Base-by-base conservation (phyloP, 2,797 vertebrate genomes). In the Avahi laniger region DNA sequence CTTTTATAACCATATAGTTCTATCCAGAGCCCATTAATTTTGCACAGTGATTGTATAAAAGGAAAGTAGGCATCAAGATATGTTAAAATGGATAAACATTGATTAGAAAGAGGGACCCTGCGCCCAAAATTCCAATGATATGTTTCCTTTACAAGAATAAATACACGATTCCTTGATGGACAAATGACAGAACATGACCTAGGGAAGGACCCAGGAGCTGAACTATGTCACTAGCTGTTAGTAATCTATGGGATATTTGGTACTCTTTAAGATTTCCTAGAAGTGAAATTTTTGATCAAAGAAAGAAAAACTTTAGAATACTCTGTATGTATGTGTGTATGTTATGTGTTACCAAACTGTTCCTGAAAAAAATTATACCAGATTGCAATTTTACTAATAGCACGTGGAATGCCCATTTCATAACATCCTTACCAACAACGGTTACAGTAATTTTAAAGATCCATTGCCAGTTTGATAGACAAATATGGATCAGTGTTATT, bases 401-500 rank as follows among this genome's bases (percentile, higher is more conserved):
- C 46, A 54, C 7, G 4, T 30, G 3, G 59, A 89, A 72, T 69
- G 20, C 8, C 54, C 54, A 73, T 84, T 78, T 96, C 13, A 46
- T 65, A 78, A 33, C 48, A 84, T 81, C 59, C 20, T 85, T 88
- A 33, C 46, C 52, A 94, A 79, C 3, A 91, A 48, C 57, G n/a
- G 90, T 7, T 50, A 17, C 5, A 81, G 12, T 85, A 92, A 90
- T 46, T 90, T 57, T 52, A 92, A 89, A 59, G 69, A 61, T 46
- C 75, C 52, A 84, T 33, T 87, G n/a, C 20, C 72, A 79, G 50
- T 54, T 86, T 95, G 69, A 73, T 48, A 84, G 54, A 26, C 10
- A 95, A 96, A 90, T 76, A 90, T 17, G 9, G 35, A 81, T 78
- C 73, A 81, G 41, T 87, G 30, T 87, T 90, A 91, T 79, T 93